phyloP scores from a whole-genome alignment of 2,113 vertebrate species.

The Poeciliopsis occidentalis region DNA sequence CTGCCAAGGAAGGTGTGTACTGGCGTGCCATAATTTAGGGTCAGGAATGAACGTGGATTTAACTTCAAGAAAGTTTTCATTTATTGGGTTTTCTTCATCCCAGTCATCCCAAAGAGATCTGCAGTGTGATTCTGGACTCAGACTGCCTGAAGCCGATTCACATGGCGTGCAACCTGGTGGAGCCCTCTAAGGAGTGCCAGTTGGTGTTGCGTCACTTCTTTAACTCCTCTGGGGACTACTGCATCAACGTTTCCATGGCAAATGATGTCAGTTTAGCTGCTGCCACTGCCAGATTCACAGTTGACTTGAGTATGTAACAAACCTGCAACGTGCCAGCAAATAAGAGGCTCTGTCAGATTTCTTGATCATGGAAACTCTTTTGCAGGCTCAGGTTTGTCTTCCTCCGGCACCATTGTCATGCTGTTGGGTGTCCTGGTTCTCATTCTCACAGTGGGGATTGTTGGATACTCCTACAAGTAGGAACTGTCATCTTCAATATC shows the following conservation, averaged over 20 bases:
- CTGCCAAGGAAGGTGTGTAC: conserved; percentile 89
- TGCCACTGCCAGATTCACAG: conserved; percentile 84
- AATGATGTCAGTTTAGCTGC: conserved; percentile 87
- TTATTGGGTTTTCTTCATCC: not conserved
- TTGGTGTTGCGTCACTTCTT: conserved; percentile 88
- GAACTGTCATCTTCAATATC: conserved; percentile 13
- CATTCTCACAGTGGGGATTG: conserved; percentile 70
- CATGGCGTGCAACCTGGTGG: conserved; percentile 81
- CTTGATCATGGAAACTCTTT: conserved; percentile 11
- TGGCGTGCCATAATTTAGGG: not conserved
- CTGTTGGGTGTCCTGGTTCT: conserved; percentile 77
- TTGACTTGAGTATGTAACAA: conserved; percentile 74
- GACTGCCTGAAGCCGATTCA: conserved; percentile 83
- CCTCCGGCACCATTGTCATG: conserved; percentile 65
- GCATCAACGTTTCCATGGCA: conserved; percentile 91
- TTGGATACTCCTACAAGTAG: conserved; percentile 85
- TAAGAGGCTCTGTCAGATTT: not conserved
- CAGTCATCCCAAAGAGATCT: conserved; percentile 86
- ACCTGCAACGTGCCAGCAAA: fast-evolving
- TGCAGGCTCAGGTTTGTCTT: conserved; percentile 69
- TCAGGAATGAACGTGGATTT: not conserved
- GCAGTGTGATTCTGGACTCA: conserved; percentile 86
- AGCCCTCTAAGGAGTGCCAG: conserved; percentile 83
- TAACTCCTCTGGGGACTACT: conserved; percentile 87
- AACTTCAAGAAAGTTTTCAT: not conserved